These are phyloP conservation scores for Cryptomyrus ogoouensis DNA, from an alignment of 2,113 vertebrate species.

Conservation along the genomic window DNA sequence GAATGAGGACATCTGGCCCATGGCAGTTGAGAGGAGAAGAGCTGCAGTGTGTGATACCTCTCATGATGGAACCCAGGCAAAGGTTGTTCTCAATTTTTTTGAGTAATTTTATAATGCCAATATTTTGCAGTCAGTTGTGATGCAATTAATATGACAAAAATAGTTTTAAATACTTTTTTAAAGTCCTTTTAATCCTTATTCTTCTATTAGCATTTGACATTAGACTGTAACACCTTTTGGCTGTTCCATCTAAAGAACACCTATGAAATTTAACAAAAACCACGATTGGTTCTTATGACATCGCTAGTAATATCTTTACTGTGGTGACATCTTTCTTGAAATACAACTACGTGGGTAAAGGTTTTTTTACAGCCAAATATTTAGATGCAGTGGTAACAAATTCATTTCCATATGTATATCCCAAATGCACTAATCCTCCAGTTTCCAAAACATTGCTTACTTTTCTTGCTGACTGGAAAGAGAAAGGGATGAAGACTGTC, in stretches of 20 bases:
- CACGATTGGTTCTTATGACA: neutral
- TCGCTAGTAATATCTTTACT: neutral
- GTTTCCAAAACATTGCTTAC: no score
- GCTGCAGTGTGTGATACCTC: neutral
- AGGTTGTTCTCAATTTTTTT: neutral
- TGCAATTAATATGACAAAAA: neutral
- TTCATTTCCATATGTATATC: no score
- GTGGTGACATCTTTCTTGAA: no score
- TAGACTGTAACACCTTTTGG: neutral
- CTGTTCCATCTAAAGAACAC: neutral
- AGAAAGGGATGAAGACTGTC: neutral
- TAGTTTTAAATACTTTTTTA: neutral
- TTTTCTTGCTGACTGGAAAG: neutral
- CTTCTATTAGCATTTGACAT: neutral
- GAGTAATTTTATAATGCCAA: neutral
- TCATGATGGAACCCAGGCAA: neutral
- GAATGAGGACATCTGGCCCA: neutral
- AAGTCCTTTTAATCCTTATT: neutral
- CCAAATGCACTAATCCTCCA: no score
- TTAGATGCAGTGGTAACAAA: no score
- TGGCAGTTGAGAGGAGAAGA: neutral
- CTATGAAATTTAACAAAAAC: neutral
- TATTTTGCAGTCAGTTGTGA: neutral
- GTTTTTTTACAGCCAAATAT: no score
- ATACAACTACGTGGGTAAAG: no score